Percentiles rank a stretch among this genome's conserved stretches.
phyloP scores from a whole-genome alignment of 2,888 invertebrate species.

The Gibbula magus region DNA sequence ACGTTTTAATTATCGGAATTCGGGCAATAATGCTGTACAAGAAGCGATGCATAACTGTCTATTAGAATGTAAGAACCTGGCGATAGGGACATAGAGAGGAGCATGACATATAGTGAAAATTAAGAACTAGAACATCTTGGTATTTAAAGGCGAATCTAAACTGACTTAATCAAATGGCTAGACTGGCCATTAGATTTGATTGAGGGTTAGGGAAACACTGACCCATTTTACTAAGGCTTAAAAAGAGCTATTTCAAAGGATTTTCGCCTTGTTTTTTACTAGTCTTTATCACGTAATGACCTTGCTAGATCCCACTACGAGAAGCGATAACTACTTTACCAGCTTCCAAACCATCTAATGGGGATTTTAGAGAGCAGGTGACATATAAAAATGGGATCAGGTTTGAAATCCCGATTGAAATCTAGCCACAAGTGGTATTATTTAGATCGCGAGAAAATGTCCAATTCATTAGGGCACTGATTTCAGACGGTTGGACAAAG shows the following conservation, averaged over 20 bases:
- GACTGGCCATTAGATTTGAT: no score
- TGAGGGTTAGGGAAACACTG: no score
- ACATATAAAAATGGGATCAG: background rate
- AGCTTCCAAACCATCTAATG: background rate
- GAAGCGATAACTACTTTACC: background rate
- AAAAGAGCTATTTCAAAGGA: background rate
- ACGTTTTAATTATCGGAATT: no score
- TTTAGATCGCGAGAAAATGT: background rate
- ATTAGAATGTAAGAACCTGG: no score
- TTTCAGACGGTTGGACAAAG: background rate
- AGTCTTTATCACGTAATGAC: background rate
- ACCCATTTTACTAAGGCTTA: background rate
- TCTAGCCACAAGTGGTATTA: background rate
- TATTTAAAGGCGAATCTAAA: no score
- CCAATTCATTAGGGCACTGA: background rate
- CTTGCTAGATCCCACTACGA: background rate
- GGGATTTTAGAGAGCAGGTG: conserved; percentile 5
- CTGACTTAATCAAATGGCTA: no score
- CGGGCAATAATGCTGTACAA: no score
- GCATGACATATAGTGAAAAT: no score
- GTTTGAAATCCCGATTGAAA: background rate
- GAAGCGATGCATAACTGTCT: no score
- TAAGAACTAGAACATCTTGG: no score
- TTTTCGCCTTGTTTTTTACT: background rate
- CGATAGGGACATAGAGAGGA: no score